Base-by-base conservation (phyloP, 92 coral and sea anemone species). In the Phenganax stokvisi region DNA sequence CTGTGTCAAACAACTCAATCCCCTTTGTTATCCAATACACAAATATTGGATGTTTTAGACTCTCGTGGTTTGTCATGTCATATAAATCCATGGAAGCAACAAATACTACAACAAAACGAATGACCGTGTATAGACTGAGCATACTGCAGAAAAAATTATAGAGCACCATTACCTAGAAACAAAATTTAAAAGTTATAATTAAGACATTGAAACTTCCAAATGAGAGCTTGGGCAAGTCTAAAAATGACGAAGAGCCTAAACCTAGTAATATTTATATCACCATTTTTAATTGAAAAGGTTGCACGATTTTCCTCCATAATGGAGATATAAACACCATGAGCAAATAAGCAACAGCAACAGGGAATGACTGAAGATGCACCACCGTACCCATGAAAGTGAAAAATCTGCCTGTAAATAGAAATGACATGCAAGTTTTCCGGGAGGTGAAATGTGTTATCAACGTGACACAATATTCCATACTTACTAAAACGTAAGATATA, bases 81-180 rank as follows among this genome's bases (percentile, higher is more conserved):
- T 89, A 89, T 1, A 91, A 76, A 28, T 90, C 82, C 52, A 77
- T 89, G 6, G 75, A 83, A 2, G 69, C 84, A 62, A 84, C 79
- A 56, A 83, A 89, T 12, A 87, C 87, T 51, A 52, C 77, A 28
- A 78, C 72, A 62, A 88, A 62, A 55, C 54, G 74, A 37, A 69
- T 84, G 12, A 91, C 75, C n/a, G 97, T 85, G 82, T 91, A 93
- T 56, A 90, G 69, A 77, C 98, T 93, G 56, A 93, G 83, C 6
- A 74, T 87, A 88, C 98, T 93, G 84, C 98, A 93, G 20, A 93
- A 71, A 55, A 93, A 93, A 81, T 93, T 93, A 88, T 93, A 93
- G 2, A 66, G 86, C 31, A 91, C 94, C 85, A 93, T 74, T 58
- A 88, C 85, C 98, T 93, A 92, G 3, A 77, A 81, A 56, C 51